These are phyloP conservation scores for Pteropus rufus DNA, from an alignment of 2,797 vertebrate species.

Conservation along the genomic window DNA sequence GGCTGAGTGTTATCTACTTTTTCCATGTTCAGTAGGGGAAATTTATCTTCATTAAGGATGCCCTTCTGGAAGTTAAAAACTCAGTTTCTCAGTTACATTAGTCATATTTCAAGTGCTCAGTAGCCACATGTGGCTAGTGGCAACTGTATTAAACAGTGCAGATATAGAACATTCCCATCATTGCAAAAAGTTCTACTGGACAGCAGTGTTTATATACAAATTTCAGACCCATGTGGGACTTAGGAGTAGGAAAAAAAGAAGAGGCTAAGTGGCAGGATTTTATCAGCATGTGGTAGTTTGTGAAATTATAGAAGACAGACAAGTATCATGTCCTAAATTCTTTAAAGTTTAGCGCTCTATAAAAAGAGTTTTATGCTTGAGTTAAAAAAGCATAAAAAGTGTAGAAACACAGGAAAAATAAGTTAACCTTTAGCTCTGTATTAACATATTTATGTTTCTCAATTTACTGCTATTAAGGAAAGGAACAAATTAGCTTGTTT, in stretches of 20 bases:
- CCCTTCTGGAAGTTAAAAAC: not conserved
- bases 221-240: not conserved
- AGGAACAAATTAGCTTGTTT: not conserved
- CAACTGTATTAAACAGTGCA: not conserved
- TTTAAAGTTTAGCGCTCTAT: constrained; percentile 10
- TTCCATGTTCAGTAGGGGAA: not conserved
- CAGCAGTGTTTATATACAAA: not conserved
- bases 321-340: not conserved
- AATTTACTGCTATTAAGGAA: not conserved
- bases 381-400: not conserved
- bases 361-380: not conserved
- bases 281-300: not conserved
- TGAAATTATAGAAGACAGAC: not conserved
- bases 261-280: not conserved
- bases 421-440: not conserved
- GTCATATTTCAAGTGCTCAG: not conserved
- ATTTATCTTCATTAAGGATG: not conserved
- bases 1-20: not conserved
- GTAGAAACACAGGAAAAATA: not conserved
- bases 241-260: not conserved
- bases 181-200: not conserved
- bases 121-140: not conserved
- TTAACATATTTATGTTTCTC: not conserved
- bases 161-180: not conserved
- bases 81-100: not conserved